phyloP scores from a whole-genome alignment of 2,113 vertebrate species.

The Callocephalon fimbriatum region DNA sequence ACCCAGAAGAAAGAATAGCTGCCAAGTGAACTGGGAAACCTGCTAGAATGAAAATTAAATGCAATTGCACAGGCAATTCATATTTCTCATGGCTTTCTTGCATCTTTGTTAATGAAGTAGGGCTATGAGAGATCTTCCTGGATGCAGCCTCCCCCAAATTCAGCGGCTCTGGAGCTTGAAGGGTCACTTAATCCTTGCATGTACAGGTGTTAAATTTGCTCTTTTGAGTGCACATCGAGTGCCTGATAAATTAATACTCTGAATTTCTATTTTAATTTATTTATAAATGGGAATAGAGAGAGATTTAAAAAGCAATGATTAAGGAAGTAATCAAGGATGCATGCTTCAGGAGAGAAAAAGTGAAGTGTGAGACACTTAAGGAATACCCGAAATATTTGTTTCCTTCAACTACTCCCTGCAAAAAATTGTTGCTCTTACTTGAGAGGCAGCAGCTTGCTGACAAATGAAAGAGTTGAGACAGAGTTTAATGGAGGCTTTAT shows the following conservation, averaged over 20 bases:
- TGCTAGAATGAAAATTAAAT: conserved; percentile 68
- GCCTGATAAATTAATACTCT: conserved; percentile 13
- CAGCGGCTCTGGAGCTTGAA: background rate
- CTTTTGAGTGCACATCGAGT: background rate
- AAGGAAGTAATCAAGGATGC: conserved; percentile 50
- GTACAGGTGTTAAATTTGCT: conserved; percentile 11
- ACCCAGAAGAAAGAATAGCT: background rate
- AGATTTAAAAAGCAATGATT: conserved; percentile 42
- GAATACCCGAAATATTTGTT: conserved; percentile 34
- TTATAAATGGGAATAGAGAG: conserved; percentile 22
- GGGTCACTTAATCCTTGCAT: background rate
- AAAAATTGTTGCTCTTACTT: background rate
- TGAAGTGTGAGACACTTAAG: background rate
- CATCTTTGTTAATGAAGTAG: background rate
- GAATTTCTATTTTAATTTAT: conserved; percentile 34
- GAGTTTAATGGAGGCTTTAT: background rate
- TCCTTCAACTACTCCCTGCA: background rate
- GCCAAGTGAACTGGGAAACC: conserved; percentile 54
- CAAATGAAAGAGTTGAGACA: background rate
- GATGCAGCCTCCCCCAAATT: background rate
- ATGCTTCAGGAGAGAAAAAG: conserved; percentile 16
- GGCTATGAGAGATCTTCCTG: background rate
- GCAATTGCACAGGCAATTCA: conserved; percentile 34
- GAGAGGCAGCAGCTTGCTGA: background rate
- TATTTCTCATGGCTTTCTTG: conserved; percentile 33